phyloP scores from a whole-genome alignment of 2,888 invertebrate genomes.

The Phasia obesa region DNA sequence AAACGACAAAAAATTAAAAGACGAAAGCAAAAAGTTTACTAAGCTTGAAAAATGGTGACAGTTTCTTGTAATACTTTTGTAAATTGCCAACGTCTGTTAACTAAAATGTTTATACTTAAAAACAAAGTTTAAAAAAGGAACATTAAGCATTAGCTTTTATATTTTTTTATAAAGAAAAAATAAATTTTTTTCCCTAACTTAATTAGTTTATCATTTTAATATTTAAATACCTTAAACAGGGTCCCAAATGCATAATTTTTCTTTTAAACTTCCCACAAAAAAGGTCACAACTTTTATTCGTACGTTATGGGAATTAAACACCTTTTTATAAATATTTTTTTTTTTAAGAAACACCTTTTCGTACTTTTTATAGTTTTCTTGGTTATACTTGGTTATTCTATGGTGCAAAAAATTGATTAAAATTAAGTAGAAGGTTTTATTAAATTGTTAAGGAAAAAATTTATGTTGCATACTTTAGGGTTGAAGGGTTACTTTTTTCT shows the following conservation, averaged over 20 bases:
- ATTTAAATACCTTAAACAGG: conserved; percentile 60
- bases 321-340: conserved; percentile 24
- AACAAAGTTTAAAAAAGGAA: conserved; percentile 34
- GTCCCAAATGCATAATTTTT: conserved; percentile 48
- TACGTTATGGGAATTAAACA: conserved; percentile 61
- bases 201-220: conserved; percentile 77
- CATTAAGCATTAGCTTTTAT: conserved; percentile 3
- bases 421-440: conserved; percentile 29
- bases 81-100: conserved; percentile 71
- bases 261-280: conserved; percentile 33
- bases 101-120: conserved; percentile 46
- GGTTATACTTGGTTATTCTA: background rate
- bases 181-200: conserved; percentile 70
- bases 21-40: conserved; percentile 40
- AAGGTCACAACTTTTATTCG: conserved; percentile 26
- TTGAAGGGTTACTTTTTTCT: conserved; percentile 1
- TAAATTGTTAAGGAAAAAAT: conserved; percentile 11
- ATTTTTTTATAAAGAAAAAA: conserved; percentile 17
- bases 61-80: conserved; percentile 76
- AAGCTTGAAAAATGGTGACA: conserved; percentile 73
- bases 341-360: conserved; percentile 22
- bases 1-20: conserved; percentile 7
- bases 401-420: conserved; percentile 44
- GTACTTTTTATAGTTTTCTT: background rate
- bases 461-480: conserved; percentile 23